Evolutionary conservation across 2,113 vertebrate genomes (phyloP), one percentile per base, ranked within the genome.

Genomic region (Xenopus borealis): DNA sequence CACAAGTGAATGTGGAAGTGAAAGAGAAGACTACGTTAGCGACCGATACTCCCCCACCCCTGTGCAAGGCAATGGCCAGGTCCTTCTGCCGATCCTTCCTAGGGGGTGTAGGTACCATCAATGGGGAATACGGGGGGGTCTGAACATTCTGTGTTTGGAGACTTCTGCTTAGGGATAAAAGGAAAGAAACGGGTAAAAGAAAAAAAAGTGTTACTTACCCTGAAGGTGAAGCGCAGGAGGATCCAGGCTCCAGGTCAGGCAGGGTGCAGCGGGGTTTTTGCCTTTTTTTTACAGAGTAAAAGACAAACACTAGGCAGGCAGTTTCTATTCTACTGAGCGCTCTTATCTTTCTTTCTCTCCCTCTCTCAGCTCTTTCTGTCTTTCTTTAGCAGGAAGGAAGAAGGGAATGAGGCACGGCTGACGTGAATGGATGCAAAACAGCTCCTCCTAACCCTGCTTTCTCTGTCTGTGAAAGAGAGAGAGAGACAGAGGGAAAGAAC

Each of bases 341-440:
- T 33, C 53, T n/a, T 58, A 50, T 44, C 27, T 52, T 73, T 78
- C 69, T 75, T 82, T 62, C 78, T 58, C 27, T 44, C 27, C 33
- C 75, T 78, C 69, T 75, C 83, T 62, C 78, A 70, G n/a, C 68
- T 46, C 76, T 18, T 72, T 52, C 78, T 59, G 80, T 55, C 78
- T 79, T 79, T 81, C 84, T 78, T 81, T 82, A 83, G 82, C 82
- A 83, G 82, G 82, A 82, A 86, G 90, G 88, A 89, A 89, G 90
- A 89, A 90, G 90, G 90, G 89, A 91, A 82, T 79, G 90, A 90
- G 89, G 88, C 89, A 90, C 88, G 82, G 88, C 89, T 89, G 89
- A 89, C 90, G 89, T 79, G 90, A 84, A 91, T 88, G 86, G 88
- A 91, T 91, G 89, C 86, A 88, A 89, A 90, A 83, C 88, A 87